Conservation (phyloP, 1,140 invertebrate genomes). For the Conus ventricosus region DNA sequence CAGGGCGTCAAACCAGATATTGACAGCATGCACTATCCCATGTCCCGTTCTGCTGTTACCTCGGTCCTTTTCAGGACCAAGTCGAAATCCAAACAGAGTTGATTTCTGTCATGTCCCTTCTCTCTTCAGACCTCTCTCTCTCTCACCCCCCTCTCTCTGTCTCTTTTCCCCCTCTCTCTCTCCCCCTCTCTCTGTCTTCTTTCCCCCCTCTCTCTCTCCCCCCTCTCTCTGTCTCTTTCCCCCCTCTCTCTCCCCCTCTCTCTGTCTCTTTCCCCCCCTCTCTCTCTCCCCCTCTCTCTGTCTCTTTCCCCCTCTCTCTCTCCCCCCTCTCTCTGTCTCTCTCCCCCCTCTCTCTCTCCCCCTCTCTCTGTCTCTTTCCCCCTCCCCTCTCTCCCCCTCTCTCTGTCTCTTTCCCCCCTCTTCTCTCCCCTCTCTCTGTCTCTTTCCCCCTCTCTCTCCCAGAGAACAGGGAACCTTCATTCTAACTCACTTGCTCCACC, state of each 20-base stretch:
- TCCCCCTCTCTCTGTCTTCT: slow-evolving; percentile 14
- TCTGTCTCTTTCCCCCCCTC: background rate
- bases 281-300: background rate
- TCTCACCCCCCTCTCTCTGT: no score
- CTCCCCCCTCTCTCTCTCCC: background rate
- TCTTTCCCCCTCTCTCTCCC: no score
- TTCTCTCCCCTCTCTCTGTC: slow-evolving; percentile 14
- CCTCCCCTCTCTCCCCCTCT: no score
- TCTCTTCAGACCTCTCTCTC: no score
- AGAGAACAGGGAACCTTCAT: no score
- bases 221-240: background rate
- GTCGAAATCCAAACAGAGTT: no score
- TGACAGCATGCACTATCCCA: no score
- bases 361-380: background rate
- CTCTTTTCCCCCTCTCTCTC: background rate
- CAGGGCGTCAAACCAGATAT: no score
- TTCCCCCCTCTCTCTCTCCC: background rate
- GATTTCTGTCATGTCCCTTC: no score
- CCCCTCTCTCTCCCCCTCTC: background rate
- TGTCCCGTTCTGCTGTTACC: no score
- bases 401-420: background rate
- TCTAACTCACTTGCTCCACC: no score
- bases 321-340: background rate
- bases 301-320: background rate
- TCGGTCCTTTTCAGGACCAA: no score